phyloP scores from a whole-genome alignment of 2,888 invertebrate species.

The Mythimna ferrago region DNA sequence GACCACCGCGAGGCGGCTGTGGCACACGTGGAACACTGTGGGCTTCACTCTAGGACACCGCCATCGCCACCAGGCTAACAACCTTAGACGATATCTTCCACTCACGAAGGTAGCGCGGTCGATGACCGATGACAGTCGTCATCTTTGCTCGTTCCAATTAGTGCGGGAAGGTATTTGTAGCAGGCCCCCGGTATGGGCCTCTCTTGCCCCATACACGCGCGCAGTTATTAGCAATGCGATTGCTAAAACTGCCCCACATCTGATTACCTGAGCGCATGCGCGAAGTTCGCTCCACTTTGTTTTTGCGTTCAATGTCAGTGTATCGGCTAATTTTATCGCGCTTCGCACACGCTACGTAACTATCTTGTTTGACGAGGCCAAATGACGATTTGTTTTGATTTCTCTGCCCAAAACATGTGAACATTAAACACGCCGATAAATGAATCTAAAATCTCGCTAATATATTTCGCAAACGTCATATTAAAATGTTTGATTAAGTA shows the following conservation, averaged over 20 bases:
- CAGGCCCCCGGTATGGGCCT: constrained; percentile 76
- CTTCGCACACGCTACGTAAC: constrained; percentile 85
- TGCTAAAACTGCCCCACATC: constrained; percentile 79
- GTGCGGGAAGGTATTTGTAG: constrained; percentile 69
- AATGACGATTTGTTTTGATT: constrained; percentile 88
- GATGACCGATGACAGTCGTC: constrained; percentile 78
- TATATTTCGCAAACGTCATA: constrained; percentile 15
- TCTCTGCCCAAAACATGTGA: constrained; percentile 78
- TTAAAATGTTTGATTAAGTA: background rate
- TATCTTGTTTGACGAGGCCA: constrained; percentile 86
- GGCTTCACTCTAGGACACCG: constrained; percentile 42
- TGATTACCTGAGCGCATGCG: constrained; percentile 84
- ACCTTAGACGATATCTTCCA: constrained; percentile 74
- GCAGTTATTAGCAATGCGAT: constrained; percentile 75
- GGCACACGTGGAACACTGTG: constrained; percentile 23
- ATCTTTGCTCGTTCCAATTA: constrained; percentile 79
- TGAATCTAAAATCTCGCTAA: constrained; percentile 27
- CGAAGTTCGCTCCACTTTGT: constrained; percentile 86
- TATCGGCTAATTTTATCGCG: constrained; percentile 90
- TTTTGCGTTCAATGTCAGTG: constrained; percentile 90
- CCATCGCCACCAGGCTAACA: constrained; percentile 72
- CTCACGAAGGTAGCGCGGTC: constrained; percentile 79
- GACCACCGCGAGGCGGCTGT: constrained; percentile 10
- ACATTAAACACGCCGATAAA: constrained; percentile 59
- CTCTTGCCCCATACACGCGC: constrained; percentile 70